A percentile compares a stretch with the other conserved stretches of the same genome.
Evolutionary conservation across 2,888 invertebrate genomes (phyloP).

Genomic region (Platynereis dumerilii): DNA sequence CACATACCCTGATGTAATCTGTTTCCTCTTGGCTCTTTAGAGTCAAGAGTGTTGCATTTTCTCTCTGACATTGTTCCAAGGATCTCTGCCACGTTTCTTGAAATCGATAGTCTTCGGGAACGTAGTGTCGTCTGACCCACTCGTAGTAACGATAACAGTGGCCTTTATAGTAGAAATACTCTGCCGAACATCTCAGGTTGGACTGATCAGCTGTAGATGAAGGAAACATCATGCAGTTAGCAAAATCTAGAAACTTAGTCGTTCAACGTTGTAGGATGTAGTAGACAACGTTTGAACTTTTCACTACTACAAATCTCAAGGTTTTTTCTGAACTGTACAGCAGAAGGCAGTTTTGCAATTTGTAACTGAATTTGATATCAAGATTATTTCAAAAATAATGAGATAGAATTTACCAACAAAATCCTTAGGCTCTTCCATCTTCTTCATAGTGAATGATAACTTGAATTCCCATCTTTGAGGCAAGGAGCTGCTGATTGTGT

Average conservation of each 20-base stretch:
- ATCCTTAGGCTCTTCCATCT: background rate
- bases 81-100: slow-evolving; percentile 29
- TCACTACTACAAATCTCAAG: too few relatives aligned
- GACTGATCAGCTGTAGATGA: background rate
- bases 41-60: slow-evolving; percentile 27
- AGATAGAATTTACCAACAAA: background rate
- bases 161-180: slow-evolving; percentile 23
- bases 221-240: too few relatives aligned
- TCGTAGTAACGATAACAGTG: slow-evolving; percentile 35
- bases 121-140: slow-evolving; percentile 31
- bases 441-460: slow-evolving; percentile 20
- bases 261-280: too few relatives aligned
- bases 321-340: too few relatives aligned
- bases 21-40: slow-evolving; percentile 33
- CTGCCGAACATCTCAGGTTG: background rate
- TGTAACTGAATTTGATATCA: too few relatives aligned
- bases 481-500: slow-evolving; percentile 22
- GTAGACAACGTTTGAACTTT: too few relatives aligned
- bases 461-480: slow-evolving; percentile 35
- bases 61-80: slow-evolving; percentile 22
- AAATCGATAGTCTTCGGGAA: slow-evolving; percentile 9
- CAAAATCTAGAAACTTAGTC: too few relatives aligned
- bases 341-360: too few relatives aligned
- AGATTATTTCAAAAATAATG: too few relatives aligned
- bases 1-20: slow-evolving; percentile 37